Conservation (phyloP, 1,140 invertebrate species). For the Archivesica marissinica region DNA sequence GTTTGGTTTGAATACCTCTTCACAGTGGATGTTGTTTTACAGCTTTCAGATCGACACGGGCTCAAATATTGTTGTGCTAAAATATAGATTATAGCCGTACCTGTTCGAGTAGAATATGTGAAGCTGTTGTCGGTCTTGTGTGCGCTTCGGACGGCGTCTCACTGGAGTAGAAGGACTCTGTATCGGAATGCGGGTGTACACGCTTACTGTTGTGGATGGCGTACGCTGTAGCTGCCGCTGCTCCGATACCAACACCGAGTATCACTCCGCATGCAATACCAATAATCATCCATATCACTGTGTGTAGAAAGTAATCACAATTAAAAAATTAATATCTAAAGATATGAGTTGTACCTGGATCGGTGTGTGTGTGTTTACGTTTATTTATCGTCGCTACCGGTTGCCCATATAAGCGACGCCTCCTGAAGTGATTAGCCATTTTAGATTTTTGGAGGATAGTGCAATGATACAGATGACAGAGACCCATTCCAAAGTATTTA, state of each 20-base stretch:
- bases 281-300: conserved; percentile 13
- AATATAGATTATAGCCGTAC: neutral
- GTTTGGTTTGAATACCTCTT: no score
- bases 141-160: neutral
- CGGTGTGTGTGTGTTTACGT: no score
- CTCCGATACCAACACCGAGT: conserved; percentile 12
- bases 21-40: neutral
- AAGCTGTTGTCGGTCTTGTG: conserved; percentile 38
- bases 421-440: no score
- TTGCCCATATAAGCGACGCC: no score
- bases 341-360: no score
- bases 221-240: neutral
- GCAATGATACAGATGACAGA: no score
- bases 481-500: no score
- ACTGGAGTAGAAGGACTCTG: conserved; percentile 24
- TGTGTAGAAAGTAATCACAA: neutral
- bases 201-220: conserved; percentile 19
- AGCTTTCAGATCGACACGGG: neutral
- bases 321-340: no score
- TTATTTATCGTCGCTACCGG: no score
- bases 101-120: conserved; percentile 48
- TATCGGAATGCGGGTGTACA: conserved; percentile 52
- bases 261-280: conserved; percentile 36
- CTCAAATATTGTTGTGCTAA: neutral
- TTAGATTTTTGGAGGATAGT: no score